Percentiles rank a stretch among this genome's conserved stretches.
phyloP scores from a whole-genome alignment of 2,888 invertebrate species.

The Crossocerus cetratus region DNA sequence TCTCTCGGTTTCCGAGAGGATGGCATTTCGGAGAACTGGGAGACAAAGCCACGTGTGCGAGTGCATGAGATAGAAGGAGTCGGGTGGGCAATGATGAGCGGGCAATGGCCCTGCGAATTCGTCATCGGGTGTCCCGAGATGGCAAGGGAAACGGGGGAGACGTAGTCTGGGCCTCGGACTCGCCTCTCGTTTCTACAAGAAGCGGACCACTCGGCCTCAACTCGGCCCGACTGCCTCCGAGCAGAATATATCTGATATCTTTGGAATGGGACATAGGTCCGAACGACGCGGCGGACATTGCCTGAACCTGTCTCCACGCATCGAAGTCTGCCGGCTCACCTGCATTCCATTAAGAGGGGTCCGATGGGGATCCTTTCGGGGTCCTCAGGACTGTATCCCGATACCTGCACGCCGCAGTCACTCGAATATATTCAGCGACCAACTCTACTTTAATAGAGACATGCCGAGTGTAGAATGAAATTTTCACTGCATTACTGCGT shows the following conservation, averaged over 20 bases:
- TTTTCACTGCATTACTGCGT: too few relatives aligned
- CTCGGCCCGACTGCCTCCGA: slow-evolving; percentile 17
- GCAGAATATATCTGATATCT: slow-evolving; percentile 73
- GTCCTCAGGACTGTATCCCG: slow-evolving; percentile 53
- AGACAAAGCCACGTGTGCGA: too few relatives aligned
- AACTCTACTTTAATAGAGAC: too few relatives aligned
- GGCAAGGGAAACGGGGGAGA: slow-evolving; percentile 5
- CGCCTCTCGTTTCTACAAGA: slow-evolving; percentile 13
- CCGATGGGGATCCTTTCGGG: slow-evolving; percentile 61
- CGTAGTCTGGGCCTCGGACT: slow-evolving; percentile 4
- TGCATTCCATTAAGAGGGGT: slow-evolving; percentile 73
- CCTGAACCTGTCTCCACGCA: slow-evolving; percentile 76
- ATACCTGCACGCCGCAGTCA: slow-evolving; percentile 1
- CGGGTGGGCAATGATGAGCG: slow-evolving; percentile 9
- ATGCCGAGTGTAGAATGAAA: too few relatives aligned
- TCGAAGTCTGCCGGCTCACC: slow-evolving; percentile 73
- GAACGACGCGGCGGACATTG: slow-evolving; percentile 68
- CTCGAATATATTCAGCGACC: neutral
- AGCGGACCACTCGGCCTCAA: slow-evolving; percentile 22
- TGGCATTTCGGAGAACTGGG: too few relatives aligned
- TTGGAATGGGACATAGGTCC: slow-evolving; percentile 75
- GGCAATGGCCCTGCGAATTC: slow-evolving; percentile 50
- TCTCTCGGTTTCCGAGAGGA: too few relatives aligned
- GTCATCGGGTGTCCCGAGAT: slow-evolving; percentile 23
- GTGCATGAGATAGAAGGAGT: neutral